phyloP scores from a whole-genome alignment of 2,113 vertebrate species.

The Psettodes erumei region DNA sequence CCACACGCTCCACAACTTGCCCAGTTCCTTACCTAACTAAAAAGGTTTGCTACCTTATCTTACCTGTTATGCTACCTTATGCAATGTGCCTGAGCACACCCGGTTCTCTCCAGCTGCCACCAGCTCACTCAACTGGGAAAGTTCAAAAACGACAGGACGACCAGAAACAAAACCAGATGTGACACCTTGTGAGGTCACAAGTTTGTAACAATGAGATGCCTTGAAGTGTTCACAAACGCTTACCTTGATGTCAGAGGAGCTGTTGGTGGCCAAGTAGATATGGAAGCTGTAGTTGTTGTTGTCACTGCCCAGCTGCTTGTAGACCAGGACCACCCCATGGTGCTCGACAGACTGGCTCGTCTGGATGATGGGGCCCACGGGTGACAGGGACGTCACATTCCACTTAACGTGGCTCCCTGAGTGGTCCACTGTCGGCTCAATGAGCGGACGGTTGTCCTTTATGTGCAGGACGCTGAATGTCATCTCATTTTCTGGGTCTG shows the following conservation, averaged over 20 bases:
- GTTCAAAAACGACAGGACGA: neutral
- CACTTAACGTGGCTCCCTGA: constrained; percentile 87
- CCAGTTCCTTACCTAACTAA: neutral
- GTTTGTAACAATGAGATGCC: too few species aligned
- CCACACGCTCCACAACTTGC: too few species aligned
- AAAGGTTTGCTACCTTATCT: too few species aligned
- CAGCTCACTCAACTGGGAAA: neutral
- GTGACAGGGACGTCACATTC: constrained; percentile 88
- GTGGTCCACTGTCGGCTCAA: constrained; percentile 84
- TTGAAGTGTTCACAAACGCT: neutral
- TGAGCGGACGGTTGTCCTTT: constrained; percentile 71
- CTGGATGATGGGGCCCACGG: constrained; percentile 87
- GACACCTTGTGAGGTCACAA: neutral
- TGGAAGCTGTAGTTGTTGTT: constrained; percentile 85
- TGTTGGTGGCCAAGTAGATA: constrained; percentile 89
- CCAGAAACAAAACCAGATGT: neutral
- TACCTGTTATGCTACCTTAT: too few species aligned
- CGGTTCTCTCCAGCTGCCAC: neutral
- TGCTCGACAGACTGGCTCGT: constrained; percentile 76
- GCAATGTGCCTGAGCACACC: too few species aligned
- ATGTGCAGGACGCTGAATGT: constrained; percentile 88
- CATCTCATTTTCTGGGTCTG: constrained; percentile 75
- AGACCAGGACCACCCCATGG: constrained; percentile 88
- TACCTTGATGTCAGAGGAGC: constrained; percentile 88
- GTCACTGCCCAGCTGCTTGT: constrained; percentile 80